Percentiles rank a stretch among this genome's conserved stretches.
These are phyloP conservation scores for zebrafish (Danio rerio) DNA, from an alignment of 2,113 vertebrate genomes.

Conservation along the genomic window GRCz12tu NC_133197.1:7673001-7673500, in stretches of 20 bases:
- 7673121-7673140: too few species aligned
- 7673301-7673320: constrained; percentile 70
- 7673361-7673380: constrained; percentile 60
- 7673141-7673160: too few species aligned
- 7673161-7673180: too few species aligned
- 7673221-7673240: too few species aligned
- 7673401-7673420: constrained; percentile 67
- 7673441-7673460: constrained; percentile 60
- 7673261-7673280: constrained; percentile 55
- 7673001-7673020: too few species aligned
- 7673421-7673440: constrained; percentile 72
- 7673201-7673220: too few species aligned
- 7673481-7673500: constrained; percentile 26
- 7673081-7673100: too few species aligned
- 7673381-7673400: constrained; percentile 39
- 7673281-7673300: constrained; percentile 74
- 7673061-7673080: too few species aligned
- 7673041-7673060: too few species aligned
- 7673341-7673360: constrained; percentile 66
- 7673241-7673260: neutral
- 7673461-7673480: constrained; percentile 46
- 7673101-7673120: too few species aligned
- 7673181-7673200: too few species aligned
- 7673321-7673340: constrained; percentile 61
- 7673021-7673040: too few species aligned